Evolutionary conservation across 2,797 vertebrate genomes (phyloP).

Genomic region (Gymnopithys bicolor): DNA sequence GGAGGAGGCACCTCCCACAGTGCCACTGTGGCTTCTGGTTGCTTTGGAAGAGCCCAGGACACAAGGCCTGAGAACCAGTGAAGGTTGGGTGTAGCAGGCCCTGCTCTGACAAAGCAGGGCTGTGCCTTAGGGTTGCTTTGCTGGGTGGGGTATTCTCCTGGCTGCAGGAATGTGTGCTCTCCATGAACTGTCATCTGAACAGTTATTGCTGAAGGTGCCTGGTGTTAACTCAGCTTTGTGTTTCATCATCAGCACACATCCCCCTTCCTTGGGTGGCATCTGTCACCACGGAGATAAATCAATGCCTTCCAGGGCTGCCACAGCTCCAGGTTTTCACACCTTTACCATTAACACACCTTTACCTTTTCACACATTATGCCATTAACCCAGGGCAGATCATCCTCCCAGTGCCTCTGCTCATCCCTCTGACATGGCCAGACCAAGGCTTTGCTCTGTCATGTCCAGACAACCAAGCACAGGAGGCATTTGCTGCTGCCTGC

Average conservation of each 20-base stretch:
- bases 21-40: neutral
- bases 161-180: neutral
- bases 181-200: neutral
- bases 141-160: neutral
- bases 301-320: conserved; percentile 19
- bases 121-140: neutral
- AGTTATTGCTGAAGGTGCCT: neutral
- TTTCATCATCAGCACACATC: neutral
- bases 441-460: conserved; percentile 52
- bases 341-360: too few species aligned
- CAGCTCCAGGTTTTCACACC: conserved; percentile 12
- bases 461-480: conserved; percentile 32
- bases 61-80: neutral
- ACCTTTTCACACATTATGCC: too few species aligned
- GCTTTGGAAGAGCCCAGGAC: neutral
- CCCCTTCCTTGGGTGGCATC: conserved; percentile 33
- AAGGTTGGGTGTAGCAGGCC: neutral
- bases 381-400: conserved; percentile 11
- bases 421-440: conserved; percentile 34
- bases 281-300: neutral
- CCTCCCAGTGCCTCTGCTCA: neutral
- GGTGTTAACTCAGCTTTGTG: neutral
- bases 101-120: neutral
- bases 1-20: neutral
- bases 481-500: conserved; percentile 44